Evolutionary conservation across 92 coral and sea anemone species (phyloP).

Genomic region (Bergia puertoricense): DNA sequence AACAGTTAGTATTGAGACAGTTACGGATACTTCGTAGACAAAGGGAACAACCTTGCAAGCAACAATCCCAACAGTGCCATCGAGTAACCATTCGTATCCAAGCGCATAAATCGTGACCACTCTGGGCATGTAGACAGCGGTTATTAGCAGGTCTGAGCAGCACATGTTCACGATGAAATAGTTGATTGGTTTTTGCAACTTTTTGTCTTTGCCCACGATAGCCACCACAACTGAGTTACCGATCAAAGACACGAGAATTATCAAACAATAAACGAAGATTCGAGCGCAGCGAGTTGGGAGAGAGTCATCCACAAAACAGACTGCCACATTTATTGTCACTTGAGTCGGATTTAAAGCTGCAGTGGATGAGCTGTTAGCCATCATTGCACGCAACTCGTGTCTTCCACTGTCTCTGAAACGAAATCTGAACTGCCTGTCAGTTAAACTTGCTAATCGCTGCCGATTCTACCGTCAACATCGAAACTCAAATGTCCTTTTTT

Average conservation of each 20-base stretch:
- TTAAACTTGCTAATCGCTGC: not conserved
- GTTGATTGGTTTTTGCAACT: slow-evolving; percentile 69
- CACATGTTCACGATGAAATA: slow-evolving; percentile 82
- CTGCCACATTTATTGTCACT: slow-evolving; percentile 1
- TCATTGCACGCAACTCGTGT: not conserved
- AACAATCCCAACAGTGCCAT: slow-evolving; percentile 58
- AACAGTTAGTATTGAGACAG: slow-evolving; percentile 71
- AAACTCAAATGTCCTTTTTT: not conserved
- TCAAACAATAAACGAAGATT: slow-evolving; percentile 63
- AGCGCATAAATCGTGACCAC: slow-evolving; percentile 50
- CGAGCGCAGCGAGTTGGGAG: slow-evolving; percentile 43
- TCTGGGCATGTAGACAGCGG: slow-evolving; percentile 78
- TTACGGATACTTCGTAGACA: slow-evolving; percentile 67
- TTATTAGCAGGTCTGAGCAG: slow-evolving; percentile 67
- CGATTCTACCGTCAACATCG: not conserved
- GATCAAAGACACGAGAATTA: slow-evolving; percentile 59
- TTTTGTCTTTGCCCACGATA: slow-evolving; percentile 55
- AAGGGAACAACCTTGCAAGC: slow-evolving; percentile 66
- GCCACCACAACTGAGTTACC: slow-evolving; percentile 69
- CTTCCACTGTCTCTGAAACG: too few species aligned
- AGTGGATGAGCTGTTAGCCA: not conserved
- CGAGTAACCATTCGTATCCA: slow-evolving; percentile 72
- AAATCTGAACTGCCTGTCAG: not conserved
- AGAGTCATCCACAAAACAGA: slow-evolving; percentile 63
- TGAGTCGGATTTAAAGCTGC: not conserved